A percentile compares a stretch with the other conserved stretches of the same genome.
phyloP scores from a whole-genome alignment of 1,140 invertebrate species.

The Aphis craccivora region DNA sequence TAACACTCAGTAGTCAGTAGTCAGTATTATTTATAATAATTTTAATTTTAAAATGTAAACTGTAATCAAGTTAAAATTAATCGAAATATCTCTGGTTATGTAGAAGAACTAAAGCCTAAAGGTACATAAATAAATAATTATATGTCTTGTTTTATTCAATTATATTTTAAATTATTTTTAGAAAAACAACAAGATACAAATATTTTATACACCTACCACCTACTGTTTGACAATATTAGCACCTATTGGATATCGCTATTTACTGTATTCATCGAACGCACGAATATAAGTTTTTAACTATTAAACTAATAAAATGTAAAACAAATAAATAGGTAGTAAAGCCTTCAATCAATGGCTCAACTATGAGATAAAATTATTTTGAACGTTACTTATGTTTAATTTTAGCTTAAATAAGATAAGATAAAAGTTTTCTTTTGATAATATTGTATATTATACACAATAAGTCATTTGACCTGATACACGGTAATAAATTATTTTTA shows the following conservation, averaged over 20 bases:
- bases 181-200: too few species aligned
- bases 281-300: background rate
- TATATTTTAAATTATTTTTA: too few species aligned
- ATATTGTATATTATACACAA: background rate
- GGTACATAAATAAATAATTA: too few species aligned
- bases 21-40: too few species aligned
- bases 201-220: too few species aligned
- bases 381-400: background rate
- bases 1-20: too few species aligned
- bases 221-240: background rate
- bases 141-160: too few species aligned
- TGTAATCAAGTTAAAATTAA: too few species aligned
- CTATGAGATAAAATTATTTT: constrained; percentile 9
- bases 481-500: background rate
- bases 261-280: background rate
- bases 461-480: background rate
- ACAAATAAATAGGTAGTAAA: background rate
- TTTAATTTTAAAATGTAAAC: too few species aligned
- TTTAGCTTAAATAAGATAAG: constrained; percentile 16
- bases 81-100: too few species aligned
- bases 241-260: background rate
- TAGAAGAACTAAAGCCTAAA: too few species aligned
- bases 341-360: background rate
- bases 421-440: background rate
- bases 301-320: background rate